phyloP scores from a whole-genome alignment of 2,797 vertebrate species.

The Tragopan temminckii region DNA sequence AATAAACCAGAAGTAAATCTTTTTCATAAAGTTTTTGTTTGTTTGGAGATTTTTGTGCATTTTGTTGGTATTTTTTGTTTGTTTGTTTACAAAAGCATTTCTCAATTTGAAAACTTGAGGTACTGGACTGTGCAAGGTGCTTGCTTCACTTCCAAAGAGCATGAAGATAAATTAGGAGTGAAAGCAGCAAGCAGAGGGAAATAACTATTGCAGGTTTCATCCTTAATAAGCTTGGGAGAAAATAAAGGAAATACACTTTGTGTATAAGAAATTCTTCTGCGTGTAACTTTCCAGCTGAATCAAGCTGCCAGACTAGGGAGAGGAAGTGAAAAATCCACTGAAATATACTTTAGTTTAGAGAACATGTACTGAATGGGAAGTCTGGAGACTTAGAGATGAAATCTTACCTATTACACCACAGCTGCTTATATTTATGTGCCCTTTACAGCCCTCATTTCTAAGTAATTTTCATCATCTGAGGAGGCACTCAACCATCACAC shows the following conservation, averaged over 20 bases:
- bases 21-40: neutral
- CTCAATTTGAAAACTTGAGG: neutral
- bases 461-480: constrained; percentile 66
- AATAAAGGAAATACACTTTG: neutral
- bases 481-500: constrained; percentile 34
- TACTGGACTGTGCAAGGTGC: neutral
- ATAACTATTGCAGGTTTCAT: constrained; percentile 16
- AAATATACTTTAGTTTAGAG: constrained; percentile 11
- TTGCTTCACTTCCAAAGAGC: neutral
- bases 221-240: neutral
- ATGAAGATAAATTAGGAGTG: constrained; percentile 8
- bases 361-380: neutral
- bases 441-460: constrained; percentile 65
- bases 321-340: constrained; percentile 19
- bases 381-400: constrained; percentile 29
- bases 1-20: neutral
- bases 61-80: neutral
- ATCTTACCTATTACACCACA: constrained; percentile 54
- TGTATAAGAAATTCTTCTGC: neutral
- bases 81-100: neutral
- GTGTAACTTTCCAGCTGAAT: neutral
- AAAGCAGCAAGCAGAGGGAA: neutral
- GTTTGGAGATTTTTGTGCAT: neutral
- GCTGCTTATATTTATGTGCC: constrained; percentile 71
- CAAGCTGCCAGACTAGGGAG: neutral